Conservation (phyloP, 1,140 invertebrate genomes). For the Agrypnia vestita region DNA sequence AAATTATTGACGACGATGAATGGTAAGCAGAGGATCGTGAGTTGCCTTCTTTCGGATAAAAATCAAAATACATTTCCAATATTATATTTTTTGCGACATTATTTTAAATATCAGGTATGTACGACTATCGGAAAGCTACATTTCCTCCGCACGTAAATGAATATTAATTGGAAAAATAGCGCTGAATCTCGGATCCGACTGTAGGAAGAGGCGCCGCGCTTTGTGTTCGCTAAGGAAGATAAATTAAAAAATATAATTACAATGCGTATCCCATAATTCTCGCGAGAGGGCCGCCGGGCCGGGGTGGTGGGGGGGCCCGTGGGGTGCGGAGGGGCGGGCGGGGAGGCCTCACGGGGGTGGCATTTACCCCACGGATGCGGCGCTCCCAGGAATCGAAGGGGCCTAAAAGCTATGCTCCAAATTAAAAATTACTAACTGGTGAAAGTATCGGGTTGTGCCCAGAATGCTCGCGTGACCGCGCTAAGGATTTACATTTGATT, state of each 20-base stretch:
- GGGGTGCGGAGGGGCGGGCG: conserved; percentile 65
- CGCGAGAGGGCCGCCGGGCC: conserved; percentile 63
- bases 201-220: conserved; percentile 56
- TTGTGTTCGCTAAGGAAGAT: conserved; percentile 75
- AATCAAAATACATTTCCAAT: neutral
- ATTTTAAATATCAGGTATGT: neutral
- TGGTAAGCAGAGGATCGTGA: no score
- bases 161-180: conserved; percentile 33
- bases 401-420: conserved; percentile 51
- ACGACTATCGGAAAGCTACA: neutral
- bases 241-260: conserved; percentile 77
- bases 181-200: conserved; percentile 40
- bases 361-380: conserved; percentile 53
- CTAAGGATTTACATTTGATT: conserved; percentile 33
- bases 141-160: conserved; percentile 14
- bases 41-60: no score
- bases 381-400: conserved; percentile 49
- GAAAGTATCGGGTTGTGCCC: conserved; percentile 34
- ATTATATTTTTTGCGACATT: neutral
- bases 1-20: no score
- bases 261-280: conserved; percentile 75
- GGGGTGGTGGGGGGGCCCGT: conserved; percentile 49
- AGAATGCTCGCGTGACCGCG: conserved; percentile 22
- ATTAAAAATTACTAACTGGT: conserved; percentile 50
- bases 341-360: conserved; percentile 65